Percentiles rank a stretch among this genome's conserved stretches.
These are phyloP conservation scores for Parnassius smintheus DNA, from an alignment of 2,888 invertebrate genomes.

Conservation along the genomic window DNA sequence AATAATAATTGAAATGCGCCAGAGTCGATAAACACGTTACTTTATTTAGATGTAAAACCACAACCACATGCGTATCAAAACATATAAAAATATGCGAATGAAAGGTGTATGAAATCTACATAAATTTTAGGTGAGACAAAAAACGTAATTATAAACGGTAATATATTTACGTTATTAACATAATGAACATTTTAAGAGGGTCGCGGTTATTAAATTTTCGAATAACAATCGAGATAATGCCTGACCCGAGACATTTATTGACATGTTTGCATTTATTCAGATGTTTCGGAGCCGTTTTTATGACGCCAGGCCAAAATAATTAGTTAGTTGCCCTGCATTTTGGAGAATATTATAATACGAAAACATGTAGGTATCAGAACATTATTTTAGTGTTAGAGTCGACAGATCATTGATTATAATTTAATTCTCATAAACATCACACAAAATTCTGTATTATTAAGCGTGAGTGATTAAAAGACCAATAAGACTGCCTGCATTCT, in stretches of 20 bases:
- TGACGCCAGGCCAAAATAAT: conserved; percentile 50
- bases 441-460: no score
- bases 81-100: conserved; percentile 20
- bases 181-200: conserved; percentile 54
- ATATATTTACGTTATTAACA: conserved; percentile 21
- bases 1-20: conserved; percentile 24
- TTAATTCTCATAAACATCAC: conserved; percentile 13
- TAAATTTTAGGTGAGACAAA: conserved; percentile 20
- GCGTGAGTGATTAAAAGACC: no score
- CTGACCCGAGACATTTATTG: conserved; percentile 54
- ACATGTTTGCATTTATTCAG: conserved; percentile 53
- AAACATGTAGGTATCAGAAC: conserved; percentile 32
- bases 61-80: conserved; percentile 19
- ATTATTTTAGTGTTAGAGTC: conserved; percentile 20
- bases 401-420: conserved; percentile 11
- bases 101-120: conserved; percentile 23
- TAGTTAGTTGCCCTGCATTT: conserved; percentile 44
- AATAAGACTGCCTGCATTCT: no score
- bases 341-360: conserved; percentile 19
- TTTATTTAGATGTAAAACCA: conserved; percentile 24
- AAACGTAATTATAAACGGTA: conserved; percentile 25
- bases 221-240: conserved; percentile 63
- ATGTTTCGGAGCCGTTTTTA: conserved; percentile 47
- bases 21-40: conserved; percentile 20
- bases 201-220: conserved; percentile 69